Conservation (phyloP, 2,113 vertebrate genomes). For the Aldabrachelys gigantea region DNA sequence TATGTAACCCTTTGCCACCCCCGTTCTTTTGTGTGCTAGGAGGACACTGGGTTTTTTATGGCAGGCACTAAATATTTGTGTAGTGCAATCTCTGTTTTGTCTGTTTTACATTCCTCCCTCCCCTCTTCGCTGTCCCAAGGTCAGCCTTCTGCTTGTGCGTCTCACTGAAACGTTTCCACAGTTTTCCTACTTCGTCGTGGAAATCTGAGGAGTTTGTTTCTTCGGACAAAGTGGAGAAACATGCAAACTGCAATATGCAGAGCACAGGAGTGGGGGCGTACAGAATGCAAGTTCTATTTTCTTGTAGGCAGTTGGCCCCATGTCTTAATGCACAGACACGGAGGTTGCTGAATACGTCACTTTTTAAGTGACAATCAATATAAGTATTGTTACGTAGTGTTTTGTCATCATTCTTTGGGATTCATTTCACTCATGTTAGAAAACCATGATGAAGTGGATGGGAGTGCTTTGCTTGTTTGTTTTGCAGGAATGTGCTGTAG, state of each 20-base stretch:
- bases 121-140: neutral
- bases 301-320: neutral
- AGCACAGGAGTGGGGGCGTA: neutral
- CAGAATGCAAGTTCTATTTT: neutral
- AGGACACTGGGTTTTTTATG: neutral
- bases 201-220: neutral
- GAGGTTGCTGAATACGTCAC: neutral
- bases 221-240: neutral
- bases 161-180: neutral
- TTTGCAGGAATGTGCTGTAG: neutral
- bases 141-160: neutral
- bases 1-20: neutral
- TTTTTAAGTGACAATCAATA: neutral
- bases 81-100: slow-evolving; percentile 3
- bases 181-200: neutral
- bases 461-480: neutral
- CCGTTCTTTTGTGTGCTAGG: neutral
- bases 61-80: neutral
- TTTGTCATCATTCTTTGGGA: too few relatives aligned
- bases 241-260: neutral
- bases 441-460: neutral
- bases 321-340: too few relatives aligned
- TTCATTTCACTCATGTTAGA: neutral
- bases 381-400: neutral
- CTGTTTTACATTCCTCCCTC: neutral